Evolutionary conservation across 2,888 invertebrate genomes (phyloP), one percentile per base, ranked within the genome.

Genomic region (Amiota communis): DNA sequence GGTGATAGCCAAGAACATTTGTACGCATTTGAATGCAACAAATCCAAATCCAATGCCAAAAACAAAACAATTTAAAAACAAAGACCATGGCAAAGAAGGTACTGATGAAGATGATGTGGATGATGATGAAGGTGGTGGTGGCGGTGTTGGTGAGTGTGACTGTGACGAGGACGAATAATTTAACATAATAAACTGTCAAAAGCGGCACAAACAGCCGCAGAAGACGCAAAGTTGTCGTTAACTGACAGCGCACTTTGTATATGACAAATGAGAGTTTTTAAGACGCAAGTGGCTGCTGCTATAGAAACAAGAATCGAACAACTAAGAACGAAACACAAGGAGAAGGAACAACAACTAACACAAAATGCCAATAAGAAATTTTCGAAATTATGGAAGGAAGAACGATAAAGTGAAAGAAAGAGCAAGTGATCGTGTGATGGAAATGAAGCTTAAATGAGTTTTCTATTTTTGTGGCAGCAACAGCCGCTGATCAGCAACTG

Each of bases 131-230:
- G 36, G 8, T 36, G 36, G 36, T 36, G 36, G 36, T 6, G 36
- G 36, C 8, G 36, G 6, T 6, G 8, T n/a, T n/a, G n/a, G n/a
- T n/a, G n/a, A n/a, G n/a, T n/a, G 36, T 36, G 36, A 36, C 36
- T n/a, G n/a, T n/a, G 15, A 36, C 51, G 20, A 65, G 57, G 49
- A 65, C 71, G 79, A 80, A 84, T 78, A 82, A 80, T 80, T 82
- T 82, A 80, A 82, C 82, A 81, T 86, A 82, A 84, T 85, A 85
- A 86, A 86, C 80, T 81, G 84, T 86, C 84, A 86, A 70, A 80
- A 78, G 80, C 84, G 81, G 81, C 79, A 81, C 85, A 81, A 76
- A 79, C 63, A 67, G 65, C 49, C 65, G 67, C 23, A n/a, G 23
- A 68, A 68, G 67, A 68, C 47, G 51, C 36, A 36, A 36, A 36